phyloP scores from a whole-genome alignment of 2,797 vertebrate species.

The Takifugu rubripes region DNA sequence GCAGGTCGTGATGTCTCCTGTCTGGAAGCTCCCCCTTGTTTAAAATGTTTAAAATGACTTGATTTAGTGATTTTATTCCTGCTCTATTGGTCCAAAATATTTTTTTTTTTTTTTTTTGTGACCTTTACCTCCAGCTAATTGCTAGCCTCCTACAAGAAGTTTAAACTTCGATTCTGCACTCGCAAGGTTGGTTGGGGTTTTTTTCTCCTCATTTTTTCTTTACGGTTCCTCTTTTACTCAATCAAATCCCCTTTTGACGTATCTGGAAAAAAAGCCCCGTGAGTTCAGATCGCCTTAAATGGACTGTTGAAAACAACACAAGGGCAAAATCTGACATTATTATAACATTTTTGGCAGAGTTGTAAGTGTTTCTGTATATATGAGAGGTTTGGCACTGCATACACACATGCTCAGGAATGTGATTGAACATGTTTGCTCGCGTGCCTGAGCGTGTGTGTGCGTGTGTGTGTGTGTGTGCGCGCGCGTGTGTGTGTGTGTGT shows the following conservation, averaged over 20 bases:
- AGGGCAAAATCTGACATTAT: conserved; percentile 12
- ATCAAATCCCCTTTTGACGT: conserved; percentile 40
- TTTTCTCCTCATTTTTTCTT: conserved; percentile 7
- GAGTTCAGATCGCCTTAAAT: conserved; percentile 37
- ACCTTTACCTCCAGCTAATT: conserved; percentile 19
- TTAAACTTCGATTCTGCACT: conserved; percentile 46
- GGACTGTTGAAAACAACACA: conserved; percentile 20
- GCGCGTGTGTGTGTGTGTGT: too few species aligned
- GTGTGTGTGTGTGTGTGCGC: too few species aligned
- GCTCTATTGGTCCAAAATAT: too few species aligned
- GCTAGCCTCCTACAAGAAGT: conserved; percentile 14
- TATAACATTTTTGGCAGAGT: conserved; percentile 29
- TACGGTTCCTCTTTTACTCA: conserved; percentile 30
- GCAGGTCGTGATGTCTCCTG: neutral
- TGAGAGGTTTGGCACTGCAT: too few species aligned
- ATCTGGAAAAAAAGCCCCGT: conserved; percentile 34
- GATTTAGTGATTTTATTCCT: neutral
- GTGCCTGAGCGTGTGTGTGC: too few species aligned
- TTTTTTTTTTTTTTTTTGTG: too few species aligned
- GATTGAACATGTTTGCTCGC: too few species aligned
- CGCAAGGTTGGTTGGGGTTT: conserved; percentile 31
- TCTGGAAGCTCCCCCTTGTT: too few species aligned
- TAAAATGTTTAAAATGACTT: neutral
- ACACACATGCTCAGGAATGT: too few species aligned
- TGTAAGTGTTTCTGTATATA: neutral